Conservation (phyloP, 2,113 vertebrate species). For the Otus sunia region DNA sequence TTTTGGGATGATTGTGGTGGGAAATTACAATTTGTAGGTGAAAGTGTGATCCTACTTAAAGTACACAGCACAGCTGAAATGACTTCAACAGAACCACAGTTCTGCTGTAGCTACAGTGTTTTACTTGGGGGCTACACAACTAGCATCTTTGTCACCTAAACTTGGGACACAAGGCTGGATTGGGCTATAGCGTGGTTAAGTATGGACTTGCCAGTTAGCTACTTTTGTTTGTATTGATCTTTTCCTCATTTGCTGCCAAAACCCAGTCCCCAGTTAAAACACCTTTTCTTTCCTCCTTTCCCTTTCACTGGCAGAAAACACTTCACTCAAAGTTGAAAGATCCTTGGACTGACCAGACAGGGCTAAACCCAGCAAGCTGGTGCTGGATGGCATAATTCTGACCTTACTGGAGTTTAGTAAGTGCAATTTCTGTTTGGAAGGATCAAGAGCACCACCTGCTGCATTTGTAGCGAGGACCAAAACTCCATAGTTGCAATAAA, state of each 20-base stretch:
- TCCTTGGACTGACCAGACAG: neutral
- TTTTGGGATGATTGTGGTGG: neutral
- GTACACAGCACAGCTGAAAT: neutral
- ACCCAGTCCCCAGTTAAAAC: neutral
- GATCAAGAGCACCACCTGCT: constrained; percentile 47
- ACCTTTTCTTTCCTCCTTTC: neutral
- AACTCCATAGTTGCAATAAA: neutral
- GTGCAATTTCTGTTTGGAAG: neutral
- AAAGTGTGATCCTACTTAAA: neutral
- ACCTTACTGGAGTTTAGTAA: neutral
- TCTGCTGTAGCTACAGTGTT: neutral
- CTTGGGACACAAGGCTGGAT: neutral
- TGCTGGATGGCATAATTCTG: neutral
- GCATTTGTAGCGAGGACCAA: neutral
- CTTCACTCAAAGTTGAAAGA: neutral
- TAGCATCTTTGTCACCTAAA: neutral
- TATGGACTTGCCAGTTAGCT: neutral
- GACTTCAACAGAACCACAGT: neutral
- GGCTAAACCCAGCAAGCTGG: neutral
- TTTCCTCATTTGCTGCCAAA: neutral
- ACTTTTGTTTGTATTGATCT: neutral
- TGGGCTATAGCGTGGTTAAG: neutral
- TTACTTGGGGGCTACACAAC: neutral
- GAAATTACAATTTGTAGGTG: neutral
- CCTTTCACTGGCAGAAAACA: neutral